Evolutionary conservation across 2,113 vertebrate genomes (phyloP).

Genomic region (Silurus asotus): DNA sequence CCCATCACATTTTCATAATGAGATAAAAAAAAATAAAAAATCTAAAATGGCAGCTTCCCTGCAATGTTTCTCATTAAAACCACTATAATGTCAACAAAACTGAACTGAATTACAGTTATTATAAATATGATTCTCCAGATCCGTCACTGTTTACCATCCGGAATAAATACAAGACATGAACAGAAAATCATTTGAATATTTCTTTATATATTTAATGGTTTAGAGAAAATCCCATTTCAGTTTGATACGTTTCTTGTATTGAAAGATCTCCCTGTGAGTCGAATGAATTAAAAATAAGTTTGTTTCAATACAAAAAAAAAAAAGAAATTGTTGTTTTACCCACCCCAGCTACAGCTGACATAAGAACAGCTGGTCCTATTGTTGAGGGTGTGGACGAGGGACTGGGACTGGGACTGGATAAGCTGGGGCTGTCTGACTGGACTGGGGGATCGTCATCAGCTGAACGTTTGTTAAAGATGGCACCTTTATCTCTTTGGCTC

Average conservation of each 20-base stretch:
- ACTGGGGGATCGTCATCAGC: slow-evolving; percentile 70
- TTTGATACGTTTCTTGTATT: neutral
- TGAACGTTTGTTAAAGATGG: slow-evolving; percentile 61
- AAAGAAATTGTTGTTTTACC: neutral
- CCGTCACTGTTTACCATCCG: neutral
- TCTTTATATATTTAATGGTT: neutral
- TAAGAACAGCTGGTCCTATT: slow-evolving; percentile 71
- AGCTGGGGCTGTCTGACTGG: slow-evolving; percentile 70
- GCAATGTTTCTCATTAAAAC: neutral
- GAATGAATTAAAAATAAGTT: neutral
- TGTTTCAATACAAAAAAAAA: neutral
- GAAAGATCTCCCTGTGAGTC: neutral
- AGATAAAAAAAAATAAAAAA: neutral
- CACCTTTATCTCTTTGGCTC: slow-evolving; percentile 68
- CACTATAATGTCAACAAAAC: neutral
- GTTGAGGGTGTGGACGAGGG: slow-evolving; percentile 68
- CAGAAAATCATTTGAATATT: neutral
- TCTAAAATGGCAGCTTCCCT: neutral
- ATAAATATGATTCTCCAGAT: neutral
- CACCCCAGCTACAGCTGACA: slow-evolving; percentile 3
- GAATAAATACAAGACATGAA: neutral
- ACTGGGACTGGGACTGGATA: slow-evolving; percentile 73
- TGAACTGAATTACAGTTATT: neutral
- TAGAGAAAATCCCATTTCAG: neutral
- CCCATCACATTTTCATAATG: neutral